Evolutionary conservation across 1,140 invertebrate genomes (phyloP).

Genomic region (Bombus waltoni): DNA sequence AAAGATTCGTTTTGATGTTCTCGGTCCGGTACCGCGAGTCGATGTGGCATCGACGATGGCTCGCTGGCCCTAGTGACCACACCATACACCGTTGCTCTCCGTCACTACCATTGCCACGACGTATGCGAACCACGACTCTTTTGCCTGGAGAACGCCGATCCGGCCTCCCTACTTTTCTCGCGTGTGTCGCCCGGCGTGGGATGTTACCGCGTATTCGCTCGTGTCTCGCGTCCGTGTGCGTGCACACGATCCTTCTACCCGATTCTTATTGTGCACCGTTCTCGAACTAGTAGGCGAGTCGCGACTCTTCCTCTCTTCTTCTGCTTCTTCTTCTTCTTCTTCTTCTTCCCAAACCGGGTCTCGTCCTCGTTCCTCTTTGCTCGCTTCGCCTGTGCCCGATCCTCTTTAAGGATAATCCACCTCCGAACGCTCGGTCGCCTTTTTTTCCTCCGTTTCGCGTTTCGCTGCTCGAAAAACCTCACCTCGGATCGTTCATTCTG

Average conservation of each 20-base stretch:
- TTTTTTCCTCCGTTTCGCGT: background rate
- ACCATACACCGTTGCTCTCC: slow-evolving; percentile 51
- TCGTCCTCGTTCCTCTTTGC: slow-evolving; percentile 15
- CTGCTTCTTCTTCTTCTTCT: background rate
- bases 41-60: slow-evolving; percentile 66
- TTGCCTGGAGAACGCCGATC: slow-evolving; percentile 73
- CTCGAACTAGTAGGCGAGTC: background rate
- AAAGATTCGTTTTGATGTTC: slow-evolving; percentile 56
- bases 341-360: slow-evolving; percentile 1
- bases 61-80: slow-evolving; percentile 66
- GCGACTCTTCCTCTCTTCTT: background rate
- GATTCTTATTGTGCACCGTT: slow-evolving; percentile 12
- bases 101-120: slow-evolving; percentile 57
- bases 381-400: background rate
- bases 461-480: background rate
- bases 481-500: background rate
- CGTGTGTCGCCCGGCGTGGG: slow-evolving; percentile 59
- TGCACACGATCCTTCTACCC: background rate
- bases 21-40: slow-evolving; percentile 67
- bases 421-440: background rate
- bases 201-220: slow-evolving; percentile 51
- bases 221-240: too few species aligned
- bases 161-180: slow-evolving; percentile 72
- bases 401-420: background rate
- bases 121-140: slow-evolving; percentile 52